These are phyloP conservation scores for Pampus argenteus DNA, from an alignment of 2,797 vertebrate species.

Conservation along the genomic window DNA sequence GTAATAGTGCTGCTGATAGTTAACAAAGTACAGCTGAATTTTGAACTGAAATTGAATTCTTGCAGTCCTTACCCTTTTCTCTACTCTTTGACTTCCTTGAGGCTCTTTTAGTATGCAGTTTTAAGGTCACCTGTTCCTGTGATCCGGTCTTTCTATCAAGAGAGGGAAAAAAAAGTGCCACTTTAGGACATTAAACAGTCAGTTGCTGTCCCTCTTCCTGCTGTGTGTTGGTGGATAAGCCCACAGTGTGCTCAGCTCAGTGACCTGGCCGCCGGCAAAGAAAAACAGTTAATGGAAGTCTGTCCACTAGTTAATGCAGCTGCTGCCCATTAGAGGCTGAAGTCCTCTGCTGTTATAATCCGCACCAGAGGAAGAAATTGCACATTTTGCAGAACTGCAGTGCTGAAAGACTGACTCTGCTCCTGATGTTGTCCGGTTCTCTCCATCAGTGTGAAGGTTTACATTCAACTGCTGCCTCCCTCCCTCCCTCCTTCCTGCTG, in stretches of 20 bases:
- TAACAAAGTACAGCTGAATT: constrained; percentile 63
- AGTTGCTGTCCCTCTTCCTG: constrained; percentile 35
- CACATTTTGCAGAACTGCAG: constrained; percentile 32
- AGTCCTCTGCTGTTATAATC: constrained; percentile 41
- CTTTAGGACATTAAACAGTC: constrained; percentile 27
- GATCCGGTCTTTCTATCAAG: constrained; percentile 23
- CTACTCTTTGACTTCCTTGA: constrained; percentile 32
- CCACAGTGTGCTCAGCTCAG: constrained; percentile 45
- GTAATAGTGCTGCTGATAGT: constrained; percentile 55
- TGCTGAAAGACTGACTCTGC: constrained; percentile 12
- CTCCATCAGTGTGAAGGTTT: constrained; percentile 68
- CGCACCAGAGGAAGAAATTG: constrained; percentile 24
- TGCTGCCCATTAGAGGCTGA: constrained; percentile 45
- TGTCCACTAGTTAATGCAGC: constrained; percentile 53
- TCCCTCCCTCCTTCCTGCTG: constrained; percentile 53
- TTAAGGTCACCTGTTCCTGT: constrained; percentile 50
- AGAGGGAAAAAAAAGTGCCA: constrained; percentile 10
- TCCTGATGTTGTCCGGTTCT: constrained; percentile 51
- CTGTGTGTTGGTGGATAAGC: constrained; percentile 35
- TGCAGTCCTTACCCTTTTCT: constrained; percentile 57
- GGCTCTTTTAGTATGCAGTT: constrained; percentile 23
- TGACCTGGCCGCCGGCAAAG: constrained; percentile 75
- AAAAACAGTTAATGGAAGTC: constrained; percentile 62
- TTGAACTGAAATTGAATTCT: constrained; percentile 44
- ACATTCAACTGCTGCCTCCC: constrained; percentile 62